A percentile compares a stretch with the other conserved stretches of the same genome.
phyloP scores from a whole-genome alignment of 2,113 vertebrate species.

The Amblyornis subalaris region DNA sequence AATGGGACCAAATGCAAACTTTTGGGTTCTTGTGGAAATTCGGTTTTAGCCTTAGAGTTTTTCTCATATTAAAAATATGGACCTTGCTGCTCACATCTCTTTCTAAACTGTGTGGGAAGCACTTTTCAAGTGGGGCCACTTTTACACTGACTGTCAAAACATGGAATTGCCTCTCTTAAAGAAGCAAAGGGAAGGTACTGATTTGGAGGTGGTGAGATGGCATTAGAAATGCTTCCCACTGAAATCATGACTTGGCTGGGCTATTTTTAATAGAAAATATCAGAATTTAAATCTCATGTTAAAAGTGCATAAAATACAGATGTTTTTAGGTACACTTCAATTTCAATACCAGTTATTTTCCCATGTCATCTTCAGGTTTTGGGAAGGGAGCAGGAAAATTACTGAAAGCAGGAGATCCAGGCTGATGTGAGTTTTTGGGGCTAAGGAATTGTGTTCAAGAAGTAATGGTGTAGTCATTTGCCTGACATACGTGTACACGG shows the following conservation, averaged over 20 bases:
- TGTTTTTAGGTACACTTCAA: neutral
- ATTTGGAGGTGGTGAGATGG: neutral
- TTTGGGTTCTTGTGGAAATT: neutral
- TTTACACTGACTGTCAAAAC: neutral
- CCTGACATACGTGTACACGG: neutral
- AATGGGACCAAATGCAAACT: neutral
- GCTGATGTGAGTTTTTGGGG: neutral
- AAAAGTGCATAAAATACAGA: neutral
- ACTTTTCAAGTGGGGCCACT: neutral
- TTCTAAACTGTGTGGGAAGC: neutral
- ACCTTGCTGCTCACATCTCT: neutral
- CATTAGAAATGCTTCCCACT: neutral
- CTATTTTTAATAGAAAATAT: neutral
- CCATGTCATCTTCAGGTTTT: neutral
- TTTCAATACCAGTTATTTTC: neutral
- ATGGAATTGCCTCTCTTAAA: neutral
- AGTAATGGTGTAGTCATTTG: neutral
- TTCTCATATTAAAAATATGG: neutral
- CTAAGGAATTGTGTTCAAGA: neutral
- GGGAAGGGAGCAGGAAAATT: neutral
- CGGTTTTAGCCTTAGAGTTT: neutral
- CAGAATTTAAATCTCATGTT: neutral
- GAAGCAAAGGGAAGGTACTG: neutral
- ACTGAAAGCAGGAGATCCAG: neutral
- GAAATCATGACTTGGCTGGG: neutral